These are phyloP conservation scores for Crematogaster levior DNA, from an alignment of 2,888 invertebrate species.

Conservation along the genomic window DNA sequence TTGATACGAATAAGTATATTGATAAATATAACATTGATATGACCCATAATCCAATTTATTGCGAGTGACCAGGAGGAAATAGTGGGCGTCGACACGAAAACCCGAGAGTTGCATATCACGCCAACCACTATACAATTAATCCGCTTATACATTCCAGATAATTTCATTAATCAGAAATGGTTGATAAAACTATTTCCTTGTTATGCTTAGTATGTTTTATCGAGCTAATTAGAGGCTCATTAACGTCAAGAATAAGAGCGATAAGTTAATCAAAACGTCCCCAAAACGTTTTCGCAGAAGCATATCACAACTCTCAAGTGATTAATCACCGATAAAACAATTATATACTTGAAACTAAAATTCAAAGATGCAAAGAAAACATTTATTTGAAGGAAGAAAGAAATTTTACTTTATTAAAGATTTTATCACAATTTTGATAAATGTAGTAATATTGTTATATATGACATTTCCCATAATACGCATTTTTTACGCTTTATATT, in stretches of 20 bases:
- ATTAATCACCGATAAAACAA: not conserved
- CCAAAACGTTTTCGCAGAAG: slow-evolving; percentile 21
- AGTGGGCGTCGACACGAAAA: not conserved
- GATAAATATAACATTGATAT: slow-evolving; percentile 13
- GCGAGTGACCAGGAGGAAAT: not conserved
- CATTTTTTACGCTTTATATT: not conserved
- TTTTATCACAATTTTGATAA: slow-evolving; percentile 7
- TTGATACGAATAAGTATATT: slow-evolving; percentile 23
- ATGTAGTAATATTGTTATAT: not conserved
- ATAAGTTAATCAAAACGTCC: slow-evolving; percentile 60
- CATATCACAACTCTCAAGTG: not conserved
- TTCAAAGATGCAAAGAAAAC: not conserved
- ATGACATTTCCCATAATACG: not conserved
- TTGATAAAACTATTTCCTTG: slow-evolving; percentile 66
- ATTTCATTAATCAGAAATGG: slow-evolving; percentile 41
- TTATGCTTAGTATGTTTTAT: slow-evolving; percentile 55
- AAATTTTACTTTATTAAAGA: not conserved
- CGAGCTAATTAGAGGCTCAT: slow-evolving; percentile 67
- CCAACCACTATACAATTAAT: not conserved
- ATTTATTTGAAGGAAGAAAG: not conserved
- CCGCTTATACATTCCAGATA: not conserved
- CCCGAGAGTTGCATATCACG: not conserved
- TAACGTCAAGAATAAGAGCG: slow-evolving; percentile 52
- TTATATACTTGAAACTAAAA: slow-evolving; percentile 14
- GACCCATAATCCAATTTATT: not conserved